Conservation (phyloP, 2,888 invertebrate species). For the Adelphocoris suturalis region DNA sequence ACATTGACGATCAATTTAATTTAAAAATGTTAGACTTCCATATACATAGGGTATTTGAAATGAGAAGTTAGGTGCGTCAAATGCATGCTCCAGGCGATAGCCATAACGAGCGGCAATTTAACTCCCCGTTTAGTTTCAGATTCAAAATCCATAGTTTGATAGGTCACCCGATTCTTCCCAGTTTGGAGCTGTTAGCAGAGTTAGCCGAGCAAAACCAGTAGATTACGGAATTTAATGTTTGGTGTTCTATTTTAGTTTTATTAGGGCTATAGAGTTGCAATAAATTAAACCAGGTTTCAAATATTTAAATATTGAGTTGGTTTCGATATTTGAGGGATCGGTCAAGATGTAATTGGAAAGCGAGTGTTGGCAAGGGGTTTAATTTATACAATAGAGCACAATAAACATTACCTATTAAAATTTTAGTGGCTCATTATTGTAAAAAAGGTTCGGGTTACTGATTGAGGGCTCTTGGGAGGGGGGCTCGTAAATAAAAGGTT, state of each 20-base stretch:
- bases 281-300: background rate
- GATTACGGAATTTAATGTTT: background rate
- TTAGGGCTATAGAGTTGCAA: background rate
- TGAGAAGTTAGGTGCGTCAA: no score
- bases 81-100: background rate
- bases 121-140: background rate
- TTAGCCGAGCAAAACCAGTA: slow-evolving; percentile 28
- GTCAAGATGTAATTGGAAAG: background rate
- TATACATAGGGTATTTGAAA: no score
- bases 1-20: no score
- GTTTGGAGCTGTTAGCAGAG: background rate
- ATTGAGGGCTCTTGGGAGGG: background rate
- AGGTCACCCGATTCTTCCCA: background rate
- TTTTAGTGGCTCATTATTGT: slow-evolving; percentile 5
- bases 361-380: background rate
- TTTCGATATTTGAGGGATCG: background rate
- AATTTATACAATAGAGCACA: background rate
- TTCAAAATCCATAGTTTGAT: slow-evolving; percentile 2
- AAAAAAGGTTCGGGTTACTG: background rate
- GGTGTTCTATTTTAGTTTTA: background rate
- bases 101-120: background rate
- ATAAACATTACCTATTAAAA: background rate
- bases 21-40: no score
- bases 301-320: background rate
- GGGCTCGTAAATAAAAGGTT: slow-evolving; percentile 28